Percentiles rank a stretch among this genome's conserved stretches.
phyloP scores from a whole-genome alignment of 1,140 invertebrate genomes.

The Ridgeia piscesae region DNA sequence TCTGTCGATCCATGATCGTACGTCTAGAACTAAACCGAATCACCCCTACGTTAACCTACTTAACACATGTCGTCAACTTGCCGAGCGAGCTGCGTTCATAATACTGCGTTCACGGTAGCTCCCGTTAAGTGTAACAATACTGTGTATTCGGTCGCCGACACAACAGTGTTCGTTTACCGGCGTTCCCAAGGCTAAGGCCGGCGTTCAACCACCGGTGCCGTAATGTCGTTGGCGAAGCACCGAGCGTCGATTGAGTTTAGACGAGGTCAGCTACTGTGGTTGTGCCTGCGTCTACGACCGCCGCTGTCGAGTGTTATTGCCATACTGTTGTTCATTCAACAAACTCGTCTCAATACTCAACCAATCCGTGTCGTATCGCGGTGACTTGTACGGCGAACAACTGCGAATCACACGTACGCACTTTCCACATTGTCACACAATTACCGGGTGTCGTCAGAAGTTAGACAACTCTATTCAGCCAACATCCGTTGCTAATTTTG shows the following conservation, averaged over 20 bases:
- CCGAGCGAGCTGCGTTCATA: background rate
- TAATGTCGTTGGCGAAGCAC: background rate
- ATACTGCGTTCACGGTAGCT: background rate
- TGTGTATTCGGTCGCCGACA: background rate
- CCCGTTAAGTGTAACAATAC: background rate
- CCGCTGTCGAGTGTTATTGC: background rate
- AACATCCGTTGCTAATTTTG: slow-evolving; percentile 3
- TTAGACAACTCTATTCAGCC: background rate
- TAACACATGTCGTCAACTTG: background rate
- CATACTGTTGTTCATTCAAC: background rate
- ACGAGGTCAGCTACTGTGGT: background rate
- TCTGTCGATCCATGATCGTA: slow-evolving; percentile 12
- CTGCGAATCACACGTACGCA: background rate
- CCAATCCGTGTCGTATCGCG: background rate
- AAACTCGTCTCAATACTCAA: background rate
- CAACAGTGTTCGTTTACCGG: background rate
- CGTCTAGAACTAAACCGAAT: background rate
- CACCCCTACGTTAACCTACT: background rate
- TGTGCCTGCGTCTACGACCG: no score
- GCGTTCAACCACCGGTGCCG: background rate
- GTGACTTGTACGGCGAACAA: background rate
- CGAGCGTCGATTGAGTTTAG: background rate
- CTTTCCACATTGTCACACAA: background rate
- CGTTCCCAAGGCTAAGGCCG: background rate
- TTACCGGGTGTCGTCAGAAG: background rate